These are phyloP conservation scores for Calypte anna DNA, from an alignment of 2,113 vertebrate genomes.

Conservation along the genomic window DNA sequence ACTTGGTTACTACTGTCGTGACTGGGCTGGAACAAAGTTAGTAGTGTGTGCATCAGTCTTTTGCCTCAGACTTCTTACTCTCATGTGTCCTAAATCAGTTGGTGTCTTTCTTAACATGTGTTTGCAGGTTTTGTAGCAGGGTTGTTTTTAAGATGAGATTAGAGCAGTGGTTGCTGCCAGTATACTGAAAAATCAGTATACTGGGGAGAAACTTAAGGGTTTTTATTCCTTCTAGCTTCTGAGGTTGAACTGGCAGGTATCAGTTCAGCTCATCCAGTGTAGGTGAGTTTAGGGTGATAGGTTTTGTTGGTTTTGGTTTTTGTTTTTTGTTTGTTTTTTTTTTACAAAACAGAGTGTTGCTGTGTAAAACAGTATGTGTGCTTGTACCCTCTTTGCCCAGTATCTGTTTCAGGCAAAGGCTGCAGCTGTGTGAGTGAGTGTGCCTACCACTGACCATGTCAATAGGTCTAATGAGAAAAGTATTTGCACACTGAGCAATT, in stretches of 20 bases:
- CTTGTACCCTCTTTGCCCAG: not conserved
- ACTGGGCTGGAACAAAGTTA: not conserved
- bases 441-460: not conserved
- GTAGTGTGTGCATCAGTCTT: fast-evolving
- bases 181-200: not conserved
- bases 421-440: not conserved
- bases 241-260: not conserved
- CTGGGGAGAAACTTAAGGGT: not conserved
- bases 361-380: not conserved
- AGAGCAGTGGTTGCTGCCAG: not conserved
- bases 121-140: not conserved
- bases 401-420: not conserved
- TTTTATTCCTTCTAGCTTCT: not conserved
- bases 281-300: not conserved
- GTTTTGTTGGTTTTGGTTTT: no score
- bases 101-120: fast-evolving
- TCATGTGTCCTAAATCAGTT: not conserved
- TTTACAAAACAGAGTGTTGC: not conserved
- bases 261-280: not conserved
- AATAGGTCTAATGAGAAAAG: not conserved
- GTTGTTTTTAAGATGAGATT: not conserved
- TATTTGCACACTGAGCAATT: not conserved
- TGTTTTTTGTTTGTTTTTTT: not conserved
- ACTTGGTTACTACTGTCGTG: not conserved
- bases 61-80: not conserved